These are phyloP conservation scores for Melopsittacus undulatus DNA, from an alignment of 2,797 vertebrate genomes.

Conservation along the genomic window DNA sequence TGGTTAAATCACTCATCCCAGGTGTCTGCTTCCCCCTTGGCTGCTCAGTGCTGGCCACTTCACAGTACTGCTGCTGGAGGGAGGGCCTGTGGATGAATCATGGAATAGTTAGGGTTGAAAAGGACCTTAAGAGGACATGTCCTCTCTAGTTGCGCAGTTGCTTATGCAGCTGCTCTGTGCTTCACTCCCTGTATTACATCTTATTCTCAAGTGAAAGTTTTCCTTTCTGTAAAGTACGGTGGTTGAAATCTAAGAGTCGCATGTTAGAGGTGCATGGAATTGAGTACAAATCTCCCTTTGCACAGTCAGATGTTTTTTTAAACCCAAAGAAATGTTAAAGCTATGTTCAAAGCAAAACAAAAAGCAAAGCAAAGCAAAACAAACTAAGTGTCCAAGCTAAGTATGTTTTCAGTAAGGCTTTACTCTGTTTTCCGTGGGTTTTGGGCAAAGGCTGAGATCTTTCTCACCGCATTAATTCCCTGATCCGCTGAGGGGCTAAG, in stretches of 20 bases:
- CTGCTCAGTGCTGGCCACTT: fast-evolving
- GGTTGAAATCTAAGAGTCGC: not conserved
- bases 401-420: not conserved
- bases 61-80: fast-evolving
- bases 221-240: not conserved
- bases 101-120: not conserved
- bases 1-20: fast-evolving
- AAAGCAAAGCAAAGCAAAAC: no score
- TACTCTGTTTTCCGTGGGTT: not conserved
- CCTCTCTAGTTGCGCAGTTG: not conserved
- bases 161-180: not conserved
- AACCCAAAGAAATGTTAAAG: not conserved
- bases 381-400: no score
- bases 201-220: not conserved
- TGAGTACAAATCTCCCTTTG: not conserved
- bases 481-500: not conserved
- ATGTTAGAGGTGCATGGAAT: not conserved
- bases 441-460: not conserved
- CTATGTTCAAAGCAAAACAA: not conserved
- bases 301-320: not conserved
- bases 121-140: not conserved
- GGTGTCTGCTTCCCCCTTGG: fast-evolving
- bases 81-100: not conserved
- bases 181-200: not conserved
- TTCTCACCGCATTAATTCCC: not conserved